These are phyloP conservation scores for Stegophylla sp. DNA, from an alignment of 2,888 invertebrate genomes.

Conservation along the genomic window DNA sequence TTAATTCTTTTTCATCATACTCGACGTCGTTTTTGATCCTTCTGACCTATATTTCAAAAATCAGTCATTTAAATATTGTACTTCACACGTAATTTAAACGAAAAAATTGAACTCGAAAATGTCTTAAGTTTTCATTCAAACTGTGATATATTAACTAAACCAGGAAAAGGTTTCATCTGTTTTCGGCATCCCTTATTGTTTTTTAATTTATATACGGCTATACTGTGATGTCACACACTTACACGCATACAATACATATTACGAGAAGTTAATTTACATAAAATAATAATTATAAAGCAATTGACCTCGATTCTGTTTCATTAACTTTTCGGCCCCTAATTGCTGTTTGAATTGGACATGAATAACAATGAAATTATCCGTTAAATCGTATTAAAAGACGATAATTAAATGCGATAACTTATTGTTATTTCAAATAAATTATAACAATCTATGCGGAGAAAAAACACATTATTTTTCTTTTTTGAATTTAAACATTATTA, in stretches of 20 bases:
- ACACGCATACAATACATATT: neutral
- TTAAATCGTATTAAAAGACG: neutral
- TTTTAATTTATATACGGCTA: constrained; percentile 10
- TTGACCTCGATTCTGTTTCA: constrained; percentile 51
- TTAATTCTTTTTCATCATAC: no score
- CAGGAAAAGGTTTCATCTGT: neutral
- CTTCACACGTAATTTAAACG: no score
- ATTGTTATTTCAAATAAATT: neutral
- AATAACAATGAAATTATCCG: constrained; percentile 38
- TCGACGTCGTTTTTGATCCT: no score
- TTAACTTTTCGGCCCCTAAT: constrained; percentile 34
- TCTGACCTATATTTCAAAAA: no score
- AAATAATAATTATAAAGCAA: constrained; percentile 52
- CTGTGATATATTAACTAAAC: neutral
- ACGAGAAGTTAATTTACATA: constrained; percentile 46
- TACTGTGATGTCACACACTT: neutral
- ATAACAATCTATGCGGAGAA: neutral
- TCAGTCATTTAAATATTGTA: no score
- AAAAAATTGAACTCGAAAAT: no score
- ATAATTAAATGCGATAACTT: neutral
- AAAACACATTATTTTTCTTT: constrained; percentile 4
- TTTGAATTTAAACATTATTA: neutral
- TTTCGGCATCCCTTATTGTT: constrained; percentile 25
- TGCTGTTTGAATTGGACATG: constrained; percentile 7
- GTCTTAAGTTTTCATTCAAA: no score